Evolutionary conservation across 2,888 invertebrate genomes (phyloP).

Genomic region (Apomyelois bistriatella): DNA sequence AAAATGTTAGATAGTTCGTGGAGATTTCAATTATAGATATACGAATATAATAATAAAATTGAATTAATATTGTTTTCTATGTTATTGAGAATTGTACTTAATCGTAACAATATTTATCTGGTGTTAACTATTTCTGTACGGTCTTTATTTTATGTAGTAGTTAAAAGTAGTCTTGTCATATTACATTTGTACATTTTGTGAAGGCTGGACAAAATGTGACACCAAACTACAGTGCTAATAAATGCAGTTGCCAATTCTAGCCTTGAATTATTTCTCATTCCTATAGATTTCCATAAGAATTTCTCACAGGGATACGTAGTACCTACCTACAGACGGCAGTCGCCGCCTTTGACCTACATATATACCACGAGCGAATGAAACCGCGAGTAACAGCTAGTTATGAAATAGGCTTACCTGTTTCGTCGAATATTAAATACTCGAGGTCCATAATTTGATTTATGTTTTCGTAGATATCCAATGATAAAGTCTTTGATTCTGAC

Average conservation of each 20-base stretch:
- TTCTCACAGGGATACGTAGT: too few species aligned
- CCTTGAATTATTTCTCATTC: constrained; percentile 29
- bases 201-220: constrained; percentile 72
- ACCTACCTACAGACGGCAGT: too few species aligned
- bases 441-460: too few species aligned
- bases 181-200: constrained; percentile 49
- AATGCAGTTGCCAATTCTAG: constrained; percentile 65
- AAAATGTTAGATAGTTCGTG: constrained; percentile 9
- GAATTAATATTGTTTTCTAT: background rate
- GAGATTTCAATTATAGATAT: constrained; percentile 10
- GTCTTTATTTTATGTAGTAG: background rate
- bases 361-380: too few species aligned
- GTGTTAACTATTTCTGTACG: background rate
- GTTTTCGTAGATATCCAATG: too few species aligned
- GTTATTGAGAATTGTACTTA: background rate
- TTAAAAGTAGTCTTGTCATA: too few species aligned
- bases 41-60: background rate
- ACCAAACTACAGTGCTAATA: constrained; percentile 48
- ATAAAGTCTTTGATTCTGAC: background rate
- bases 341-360: too few species aligned
- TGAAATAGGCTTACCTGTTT: too few species aligned
- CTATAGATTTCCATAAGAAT: background rate
- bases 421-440: too few species aligned
- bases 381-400: too few species aligned
- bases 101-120: background rate